phyloP scores from a whole-genome alignment of 2,113 vertebrate genomes.

The Oncorhynchus kisutch region DNA sequence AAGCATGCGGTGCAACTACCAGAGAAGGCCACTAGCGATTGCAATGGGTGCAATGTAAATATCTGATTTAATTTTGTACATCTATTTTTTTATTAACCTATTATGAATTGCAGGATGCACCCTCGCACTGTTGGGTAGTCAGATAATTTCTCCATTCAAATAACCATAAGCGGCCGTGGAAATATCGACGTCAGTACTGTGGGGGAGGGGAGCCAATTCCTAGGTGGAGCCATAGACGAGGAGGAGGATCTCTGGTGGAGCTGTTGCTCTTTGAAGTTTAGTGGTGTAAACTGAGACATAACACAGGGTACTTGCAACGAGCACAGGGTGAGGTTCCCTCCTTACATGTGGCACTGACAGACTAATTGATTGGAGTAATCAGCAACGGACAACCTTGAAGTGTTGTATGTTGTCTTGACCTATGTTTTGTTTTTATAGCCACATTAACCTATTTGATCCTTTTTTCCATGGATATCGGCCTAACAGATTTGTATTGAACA shows the following conservation, averaged over 20 bases:
- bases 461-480: background rate
- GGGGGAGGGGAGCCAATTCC: slow-evolving; percentile 30
- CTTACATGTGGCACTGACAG: background rate
- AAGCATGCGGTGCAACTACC: slow-evolving; percentile 15
- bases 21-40: background rate
- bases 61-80: slow-evolving; percentile 1
- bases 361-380: background rate
- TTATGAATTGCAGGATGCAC: slow-evolving; percentile 5
- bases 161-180: slow-evolving; percentile 23
- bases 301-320: background rate
- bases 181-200: slow-evolving; percentile 22
- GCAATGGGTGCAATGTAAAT: background rate
- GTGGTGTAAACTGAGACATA: background rate
- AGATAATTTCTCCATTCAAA: slow-evolving; percentile 16
- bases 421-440: background rate
- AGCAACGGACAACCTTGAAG: background rate
- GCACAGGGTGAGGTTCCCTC: background rate
- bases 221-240: slow-evolving; percentile 31
- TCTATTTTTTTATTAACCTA: background rate
- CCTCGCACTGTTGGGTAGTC: slow-evolving; percentile 1
- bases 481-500: slow-evolving; percentile 7
- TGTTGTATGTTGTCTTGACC: background rate
- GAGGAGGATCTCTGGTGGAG: slow-evolving; percentile 13
- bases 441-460: background rate
- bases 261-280: background rate